These are phyloP conservation scores for Nephrotoma flavescens DNA, from an alignment of 2,888 invertebrate genomes.

Conservation along the genomic window DNA sequence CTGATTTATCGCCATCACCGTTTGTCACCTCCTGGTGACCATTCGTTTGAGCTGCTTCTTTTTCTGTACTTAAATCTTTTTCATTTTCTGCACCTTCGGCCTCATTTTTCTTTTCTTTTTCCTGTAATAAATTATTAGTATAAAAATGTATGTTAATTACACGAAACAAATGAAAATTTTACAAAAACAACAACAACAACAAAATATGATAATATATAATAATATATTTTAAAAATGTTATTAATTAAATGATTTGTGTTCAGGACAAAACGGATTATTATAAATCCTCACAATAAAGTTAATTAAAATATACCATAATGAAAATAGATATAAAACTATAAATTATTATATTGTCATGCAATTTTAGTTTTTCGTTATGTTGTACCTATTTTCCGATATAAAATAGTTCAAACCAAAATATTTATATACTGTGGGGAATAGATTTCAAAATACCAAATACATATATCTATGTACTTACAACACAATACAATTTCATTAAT, in stretches of 20 bases:
- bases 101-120: slow-evolving; percentile 42
- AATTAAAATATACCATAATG: not conserved
- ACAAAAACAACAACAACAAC: slow-evolving; percentile 14
- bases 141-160: not conserved
- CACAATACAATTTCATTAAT: not conserved
- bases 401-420: not conserved
- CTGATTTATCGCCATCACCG: slow-evolving; percentile 27
- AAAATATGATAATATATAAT: not conserved
- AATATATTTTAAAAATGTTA: not conserved
- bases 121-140: slow-evolving; percentile 26
- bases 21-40: slow-evolving; percentile 26
- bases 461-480: not conserved
- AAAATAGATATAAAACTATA: not conserved
- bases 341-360: not conserved
- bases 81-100: slow-evolving; percentile 46
- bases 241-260: slow-evolving; percentile 4
- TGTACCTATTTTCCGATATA: not conserved
- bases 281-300: not conserved
- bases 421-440: not conserved
- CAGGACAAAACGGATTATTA: not conserved
- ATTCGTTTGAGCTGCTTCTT: slow-evolving; percentile 29
- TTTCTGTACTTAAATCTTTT: slow-evolving; percentile 52
- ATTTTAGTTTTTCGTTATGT: not conserved
- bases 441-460: not conserved
- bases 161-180: not conserved